phyloP scores from a whole-genome alignment of 2,888 invertebrate species.

The Leptinotarsa peninsularis region DNA sequence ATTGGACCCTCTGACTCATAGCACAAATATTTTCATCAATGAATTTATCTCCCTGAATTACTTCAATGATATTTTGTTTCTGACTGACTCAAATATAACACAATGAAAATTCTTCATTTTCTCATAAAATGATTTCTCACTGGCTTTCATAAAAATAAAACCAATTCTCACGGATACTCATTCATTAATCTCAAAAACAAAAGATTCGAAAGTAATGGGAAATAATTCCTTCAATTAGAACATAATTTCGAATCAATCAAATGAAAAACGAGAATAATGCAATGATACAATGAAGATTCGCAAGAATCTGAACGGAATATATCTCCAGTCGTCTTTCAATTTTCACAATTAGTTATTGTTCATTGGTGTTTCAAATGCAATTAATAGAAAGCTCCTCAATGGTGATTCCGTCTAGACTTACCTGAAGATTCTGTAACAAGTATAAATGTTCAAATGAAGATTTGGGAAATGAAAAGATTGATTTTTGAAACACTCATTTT shows the following conservation, averaged over 20 bases:
- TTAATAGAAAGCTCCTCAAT: conserved; percentile 1
- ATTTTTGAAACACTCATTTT: no score
- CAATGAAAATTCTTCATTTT: background rate
- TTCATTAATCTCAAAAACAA: background rate
- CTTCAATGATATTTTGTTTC: no score
- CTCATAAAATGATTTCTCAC: background rate
- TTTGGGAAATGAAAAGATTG: background rate
- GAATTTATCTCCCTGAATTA: no score
- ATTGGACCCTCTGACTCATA: no score
- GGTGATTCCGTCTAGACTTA: background rate
- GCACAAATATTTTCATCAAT: no score
- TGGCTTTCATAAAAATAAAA: conserved; percentile 17
- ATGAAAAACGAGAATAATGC: conserved; percentile 4
- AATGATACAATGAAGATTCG: background rate
- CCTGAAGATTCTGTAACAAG: background rate
- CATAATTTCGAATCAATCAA: conserved; percentile 2
- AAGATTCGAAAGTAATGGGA: conserved; percentile 20
- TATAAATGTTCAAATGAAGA: background rate
- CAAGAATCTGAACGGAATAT: background rate
- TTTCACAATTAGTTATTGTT: conserved; percentile 1
- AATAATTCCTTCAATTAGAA: conserved; percentile 17
- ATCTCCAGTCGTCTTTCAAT: conserved; percentile 5
- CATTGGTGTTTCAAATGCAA: background rate
- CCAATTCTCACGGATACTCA: conserved; percentile 15
- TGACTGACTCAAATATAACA: background rate